Percentiles rank a stretch among this genome's conserved stretches.
Evolutionary conservation across 2,888 invertebrate genomes (phyloP).

Genomic region (Idaea straminata): DNA sequence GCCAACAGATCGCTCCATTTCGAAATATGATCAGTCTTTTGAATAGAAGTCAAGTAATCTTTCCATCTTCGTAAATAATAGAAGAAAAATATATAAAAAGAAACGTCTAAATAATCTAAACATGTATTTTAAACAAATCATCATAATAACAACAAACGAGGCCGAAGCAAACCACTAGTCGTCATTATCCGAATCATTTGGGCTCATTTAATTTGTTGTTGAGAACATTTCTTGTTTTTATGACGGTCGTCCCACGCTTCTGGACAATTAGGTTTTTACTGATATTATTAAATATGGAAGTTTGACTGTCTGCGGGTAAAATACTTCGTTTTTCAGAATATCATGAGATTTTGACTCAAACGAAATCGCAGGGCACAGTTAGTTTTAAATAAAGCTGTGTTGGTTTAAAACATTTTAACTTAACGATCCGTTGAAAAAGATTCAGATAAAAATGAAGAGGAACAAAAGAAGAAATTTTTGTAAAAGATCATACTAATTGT

Average conservation of each 20-base stretch:
- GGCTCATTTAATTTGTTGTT: slow-evolving; percentile 54
- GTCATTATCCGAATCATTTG: slow-evolving; percentile 52
- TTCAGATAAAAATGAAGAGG: slow-evolving; percentile 38
- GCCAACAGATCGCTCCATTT: no score
- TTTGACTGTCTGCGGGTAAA: neutral
- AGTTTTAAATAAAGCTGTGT: slow-evolving; percentile 21
- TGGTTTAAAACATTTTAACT: slow-evolving; percentile 43
- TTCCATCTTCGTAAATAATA: neutral
- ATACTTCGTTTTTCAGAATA: no score
- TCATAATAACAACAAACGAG: slow-evolving; percentile 10
- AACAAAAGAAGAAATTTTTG: neutral
- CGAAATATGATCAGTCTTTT: no score
- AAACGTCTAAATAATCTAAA: neutral
- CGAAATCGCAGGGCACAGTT: neutral
- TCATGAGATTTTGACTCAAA: no score
- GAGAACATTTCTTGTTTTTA: slow-evolving; percentile 45
- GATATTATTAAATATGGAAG: neutral
- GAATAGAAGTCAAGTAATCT: no score
- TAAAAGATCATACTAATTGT: slow-evolving; percentile 8
- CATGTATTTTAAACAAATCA: slow-evolving; percentile 3
- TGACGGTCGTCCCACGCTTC: slow-evolving; percentile 43
- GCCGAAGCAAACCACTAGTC: slow-evolving; percentile 23
- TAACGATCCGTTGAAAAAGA: slow-evolving; percentile 26
- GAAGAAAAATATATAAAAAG: neutral
- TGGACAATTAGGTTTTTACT: slow-evolving; percentile 44